Percentiles rank a stretch among this genome's conserved stretches.
Conservation (phyloP, 2,113 vertebrate species). For the Carassius carassius region DNA sequence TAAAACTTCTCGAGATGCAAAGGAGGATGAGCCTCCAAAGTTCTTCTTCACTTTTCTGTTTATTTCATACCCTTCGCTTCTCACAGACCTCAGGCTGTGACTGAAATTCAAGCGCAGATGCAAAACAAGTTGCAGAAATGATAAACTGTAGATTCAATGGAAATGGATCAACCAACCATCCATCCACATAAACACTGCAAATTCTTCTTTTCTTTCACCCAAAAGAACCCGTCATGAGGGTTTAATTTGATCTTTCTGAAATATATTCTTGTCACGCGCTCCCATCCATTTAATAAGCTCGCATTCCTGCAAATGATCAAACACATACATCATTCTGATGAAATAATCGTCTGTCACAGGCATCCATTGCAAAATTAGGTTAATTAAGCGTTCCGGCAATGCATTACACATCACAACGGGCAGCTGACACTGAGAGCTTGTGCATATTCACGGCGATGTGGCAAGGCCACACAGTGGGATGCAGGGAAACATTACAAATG, state of each 20-base stretch:
- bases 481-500: slow-evolving; percentile 48
- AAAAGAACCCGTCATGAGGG: not conserved
- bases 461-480: slow-evolving; percentile 12
- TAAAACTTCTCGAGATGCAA: not conserved
- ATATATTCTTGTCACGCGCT: not conserved
- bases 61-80: not conserved
- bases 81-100: not conserved
- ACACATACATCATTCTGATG: slow-evolving; percentile 23
- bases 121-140: not conserved
- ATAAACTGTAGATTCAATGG: not conserved
- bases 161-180: not conserved
- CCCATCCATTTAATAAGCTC: slow-evolving; percentile 7
- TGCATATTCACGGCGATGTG: slow-evolving; percentile 2
- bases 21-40: not conserved
- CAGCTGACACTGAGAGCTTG: not conserved
- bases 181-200: not conserved
- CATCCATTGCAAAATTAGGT: slow-evolving; percentile 27
- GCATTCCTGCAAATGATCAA: not conserved
- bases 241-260: not conserved
- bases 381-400: slow-evolving; percentile 40
- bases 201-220: not conserved
- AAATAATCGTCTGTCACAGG: slow-evolving; percentile 31
- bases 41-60: not conserved
- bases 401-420: slow-evolving; percentile 33
- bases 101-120: not conserved